phyloP scores from a whole-genome alignment of 2,113 vertebrate genomes.

The Proterorhinus semilunaris region DNA sequence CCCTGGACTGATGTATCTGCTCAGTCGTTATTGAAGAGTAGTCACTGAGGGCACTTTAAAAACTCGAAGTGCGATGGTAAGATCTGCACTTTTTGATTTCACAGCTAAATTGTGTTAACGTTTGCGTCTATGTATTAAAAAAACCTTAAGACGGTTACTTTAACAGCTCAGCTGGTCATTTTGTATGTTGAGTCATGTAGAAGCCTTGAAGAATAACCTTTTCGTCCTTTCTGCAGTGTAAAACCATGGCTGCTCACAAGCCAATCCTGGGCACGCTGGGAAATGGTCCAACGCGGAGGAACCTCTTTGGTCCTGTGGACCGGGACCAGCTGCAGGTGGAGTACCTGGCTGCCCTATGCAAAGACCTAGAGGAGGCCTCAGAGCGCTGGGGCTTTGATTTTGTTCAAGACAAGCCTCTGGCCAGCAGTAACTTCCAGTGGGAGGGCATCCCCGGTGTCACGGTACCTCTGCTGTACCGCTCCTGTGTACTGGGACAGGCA shows the following conservation, averaged over 20 bases:
- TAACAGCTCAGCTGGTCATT: no score
- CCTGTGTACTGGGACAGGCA: neutral
- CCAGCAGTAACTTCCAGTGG: slow-evolving; percentile 82
- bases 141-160: no score
- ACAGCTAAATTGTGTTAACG: neutral
- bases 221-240: slow-evolving; percentile 52
- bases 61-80: slow-evolving; percentile 50
- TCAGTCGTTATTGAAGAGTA: neutral
- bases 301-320: slow-evolving; percentile 88
- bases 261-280: slow-evolving; percentile 35
- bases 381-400: slow-evolving; percentile 91
- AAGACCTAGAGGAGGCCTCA: slow-evolving; percentile 79
- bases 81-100: slow-evolving; percentile 3
- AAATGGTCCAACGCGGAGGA: slow-evolving; percentile 74
- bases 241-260: slow-evolving; percentile 70
- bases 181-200: neutral
- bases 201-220: slow-evolving; percentile 9
- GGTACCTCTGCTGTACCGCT: slow-evolving; percentile 72
- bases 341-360: slow-evolving; percentile 62
- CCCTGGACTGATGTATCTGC: neutral
- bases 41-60: slow-evolving; percentile 6
- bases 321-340: slow-evolving; percentile 79
- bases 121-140: neutral
- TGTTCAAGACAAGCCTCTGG: slow-evolving; percentile 79
- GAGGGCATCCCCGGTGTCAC: slow-evolving; percentile 71